Conservation (phyloP, 1,140 invertebrate genomes). For the Drosophila auraria region DNA sequence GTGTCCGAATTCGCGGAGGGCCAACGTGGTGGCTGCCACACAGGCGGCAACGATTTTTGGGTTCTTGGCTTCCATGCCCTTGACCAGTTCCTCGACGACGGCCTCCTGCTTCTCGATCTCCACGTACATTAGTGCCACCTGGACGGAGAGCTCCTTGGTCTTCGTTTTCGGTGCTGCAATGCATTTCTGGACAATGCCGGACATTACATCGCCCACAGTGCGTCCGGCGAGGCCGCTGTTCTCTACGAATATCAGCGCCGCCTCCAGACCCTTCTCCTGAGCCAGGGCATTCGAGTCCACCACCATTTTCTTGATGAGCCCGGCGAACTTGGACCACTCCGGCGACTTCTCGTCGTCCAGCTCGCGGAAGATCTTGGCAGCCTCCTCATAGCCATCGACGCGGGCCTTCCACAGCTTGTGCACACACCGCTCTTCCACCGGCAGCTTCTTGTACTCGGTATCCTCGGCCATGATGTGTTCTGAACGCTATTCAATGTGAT, state of each 20-base stretch:
- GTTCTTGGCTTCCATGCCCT: slow-evolving; percentile 97
- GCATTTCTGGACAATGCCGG: slow-evolving; percentile 95
- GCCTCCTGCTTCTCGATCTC: slow-evolving; percentile 98
- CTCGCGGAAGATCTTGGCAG: slow-evolving; percentile 93
- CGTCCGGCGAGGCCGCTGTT: slow-evolving; percentile 94
- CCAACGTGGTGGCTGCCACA: slow-evolving; percentile 90
- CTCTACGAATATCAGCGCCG: slow-evolving; percentile 94
- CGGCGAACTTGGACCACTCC: slow-evolving; percentile 96
- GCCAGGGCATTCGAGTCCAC: slow-evolving; percentile 97
- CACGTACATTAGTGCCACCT: slow-evolving; percentile 96
- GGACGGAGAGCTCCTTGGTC: slow-evolving; percentile 95
- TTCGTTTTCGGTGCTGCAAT: slow-evolving; percentile 95
- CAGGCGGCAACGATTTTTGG: slow-evolving; percentile 97
- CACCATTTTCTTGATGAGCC: slow-evolving; percentile 98
- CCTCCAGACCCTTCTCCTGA: slow-evolving; percentile 98
- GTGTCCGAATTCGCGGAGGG: slow-evolving; percentile 95
- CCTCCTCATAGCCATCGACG: slow-evolving; percentile 96
- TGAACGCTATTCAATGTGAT: slow-evolving; percentile 4
- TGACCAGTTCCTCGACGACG: slow-evolving; percentile 95
- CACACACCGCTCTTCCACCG: slow-evolving; percentile 95
- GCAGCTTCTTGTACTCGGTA: slow-evolving; percentile 95
- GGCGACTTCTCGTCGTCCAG: slow-evolving; percentile 96
- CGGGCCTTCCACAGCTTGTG: slow-evolving; percentile 98
- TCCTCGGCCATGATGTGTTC: slow-evolving; percentile 91
- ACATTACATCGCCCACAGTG: slow-evolving; percentile 95